These are phyloP conservation scores for Germaria angustata DNA, from an alignment of 2,888 invertebrate species.

Conservation along the genomic window DNA sequence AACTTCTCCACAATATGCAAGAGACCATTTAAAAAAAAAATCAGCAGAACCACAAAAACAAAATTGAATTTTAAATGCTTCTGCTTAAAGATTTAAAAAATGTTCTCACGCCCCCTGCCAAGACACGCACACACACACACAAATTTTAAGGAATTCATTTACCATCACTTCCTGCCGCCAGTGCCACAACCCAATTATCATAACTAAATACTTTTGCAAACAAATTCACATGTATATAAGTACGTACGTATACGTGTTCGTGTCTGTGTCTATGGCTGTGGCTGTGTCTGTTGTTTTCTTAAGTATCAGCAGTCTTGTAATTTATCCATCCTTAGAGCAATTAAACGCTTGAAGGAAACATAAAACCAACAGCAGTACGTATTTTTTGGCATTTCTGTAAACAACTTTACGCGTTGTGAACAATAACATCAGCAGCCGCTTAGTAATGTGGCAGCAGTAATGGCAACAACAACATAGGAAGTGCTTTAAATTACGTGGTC, in stretches of 20 bases:
- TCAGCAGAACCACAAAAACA: background rate
- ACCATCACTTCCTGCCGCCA: slow-evolving; percentile 30
- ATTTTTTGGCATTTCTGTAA: slow-evolving; percentile 59
- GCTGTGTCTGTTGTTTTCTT: slow-evolving; percentile 32
- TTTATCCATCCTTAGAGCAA: slow-evolving; percentile 66
- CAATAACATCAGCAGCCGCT: slow-evolving; percentile 3
- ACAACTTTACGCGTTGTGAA: slow-evolving; percentile 60
- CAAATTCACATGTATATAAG: background rate
- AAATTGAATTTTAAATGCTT: slow-evolving; percentile 50
- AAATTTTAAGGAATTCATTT: background rate
- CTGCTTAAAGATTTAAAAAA: slow-evolving; percentile 15
- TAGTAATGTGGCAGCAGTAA: slow-evolving; percentile 2
- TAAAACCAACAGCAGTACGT: slow-evolving; percentile 25
- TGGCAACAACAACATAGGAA: slow-evolving; percentile 36
- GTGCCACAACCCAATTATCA: slow-evolving; percentile 9
- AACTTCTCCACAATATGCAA: slow-evolving; percentile 26
- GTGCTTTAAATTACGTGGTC: slow-evolving; percentile 34
- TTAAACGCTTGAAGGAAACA: slow-evolving; percentile 55
- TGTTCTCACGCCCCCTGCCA: slow-evolving; percentile 57
- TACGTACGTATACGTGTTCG: background rate
- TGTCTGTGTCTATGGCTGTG: background rate
- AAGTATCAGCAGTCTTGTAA: slow-evolving; percentile 62
- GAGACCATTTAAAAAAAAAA: background rate
- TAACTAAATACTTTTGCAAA: slow-evolving; percentile 47
- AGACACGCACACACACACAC: background rate